phyloP scores from a whole-genome alignment of 2,888 invertebrate genomes.

The Seira musarum region DNA sequence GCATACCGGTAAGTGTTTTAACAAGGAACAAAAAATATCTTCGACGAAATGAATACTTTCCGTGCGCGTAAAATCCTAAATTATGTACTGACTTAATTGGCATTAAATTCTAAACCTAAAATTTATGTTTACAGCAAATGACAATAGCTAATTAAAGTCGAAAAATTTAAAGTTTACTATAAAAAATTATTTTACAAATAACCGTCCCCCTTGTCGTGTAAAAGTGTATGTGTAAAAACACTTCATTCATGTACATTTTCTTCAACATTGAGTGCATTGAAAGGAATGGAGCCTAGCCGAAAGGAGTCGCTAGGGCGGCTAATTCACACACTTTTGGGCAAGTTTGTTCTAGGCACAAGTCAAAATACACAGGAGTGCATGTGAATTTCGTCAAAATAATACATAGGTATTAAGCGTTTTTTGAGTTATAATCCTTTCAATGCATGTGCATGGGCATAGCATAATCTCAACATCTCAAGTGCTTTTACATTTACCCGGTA shows the following conservation, averaged over 20 bases:
- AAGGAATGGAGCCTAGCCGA: constrained; percentile 54
- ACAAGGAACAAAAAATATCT: constrained; percentile 31
- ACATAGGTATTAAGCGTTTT: too few relatives aligned
- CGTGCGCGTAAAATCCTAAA: constrained; percentile 3
- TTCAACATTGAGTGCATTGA: neutral
- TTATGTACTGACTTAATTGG: constrained; percentile 33
- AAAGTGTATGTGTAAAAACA: neutral
- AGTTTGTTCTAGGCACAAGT: constrained; percentile 44
- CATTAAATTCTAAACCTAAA: constrained; percentile 33
- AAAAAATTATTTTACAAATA: constrained; percentile 11
- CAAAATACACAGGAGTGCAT: constrained; percentile 20
- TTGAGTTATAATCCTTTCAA: too few relatives aligned
- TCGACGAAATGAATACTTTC: constrained; percentile 20
- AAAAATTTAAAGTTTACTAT: constrained; percentile 31
- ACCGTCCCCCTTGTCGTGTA: neutral
- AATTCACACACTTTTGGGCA: constrained; percentile 13
- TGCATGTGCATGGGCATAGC: too few relatives aligned
- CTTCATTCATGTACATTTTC: neutral
- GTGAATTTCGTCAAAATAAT: too few relatives aligned
- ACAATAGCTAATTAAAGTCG: constrained; percentile 40
- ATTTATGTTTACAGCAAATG: constrained; percentile 23
- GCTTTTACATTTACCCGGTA: too few relatives aligned
- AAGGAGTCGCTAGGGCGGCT: constrained; percentile 14
- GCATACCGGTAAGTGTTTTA: constrained; percentile 19
- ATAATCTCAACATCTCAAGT: too few relatives aligned